Evolutionary conservation across 1,140 invertebrate species (phyloP).

Genomic region (Olivierus martensii): DNA sequence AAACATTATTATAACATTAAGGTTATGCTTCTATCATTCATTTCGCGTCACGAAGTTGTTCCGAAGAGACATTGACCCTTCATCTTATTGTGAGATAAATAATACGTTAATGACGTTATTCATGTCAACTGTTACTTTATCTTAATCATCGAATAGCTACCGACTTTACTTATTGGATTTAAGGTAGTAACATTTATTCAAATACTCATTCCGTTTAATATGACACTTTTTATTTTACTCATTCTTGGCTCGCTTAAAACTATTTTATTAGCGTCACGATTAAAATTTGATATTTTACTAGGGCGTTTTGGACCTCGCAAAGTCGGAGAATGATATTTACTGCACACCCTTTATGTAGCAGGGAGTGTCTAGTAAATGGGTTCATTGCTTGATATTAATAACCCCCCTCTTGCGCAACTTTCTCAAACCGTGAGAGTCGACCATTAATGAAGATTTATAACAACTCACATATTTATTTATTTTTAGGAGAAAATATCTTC

Average conservation of each 20-base stretch:
- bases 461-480: neutral
- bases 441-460: neutral
- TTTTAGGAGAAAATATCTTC: neutral
- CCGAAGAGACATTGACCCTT: neutral
- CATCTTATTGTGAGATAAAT: neutral
- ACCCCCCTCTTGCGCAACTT: no score
- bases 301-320: no score
- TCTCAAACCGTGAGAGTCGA: no score
- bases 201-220: neutral
- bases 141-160: neutral
- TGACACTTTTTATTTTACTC: no score
- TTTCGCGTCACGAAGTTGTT: neutral
- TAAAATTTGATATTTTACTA: no score
- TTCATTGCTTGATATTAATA: no score
- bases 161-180: neutral
- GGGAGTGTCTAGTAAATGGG: no score
- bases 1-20: neutral
- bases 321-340: no score
- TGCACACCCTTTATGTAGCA: no score
- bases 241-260: no score
- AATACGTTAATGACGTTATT: neutral
- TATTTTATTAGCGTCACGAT: no score
- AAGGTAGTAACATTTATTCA: neutral
- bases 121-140: neutral
- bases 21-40: neutral